A percentile compares a stretch with the other conserved stretches of the same genome.
Conservation (phyloP, 2,797 vertebrate genomes). For the Hydrolagus colliei region DNA sequence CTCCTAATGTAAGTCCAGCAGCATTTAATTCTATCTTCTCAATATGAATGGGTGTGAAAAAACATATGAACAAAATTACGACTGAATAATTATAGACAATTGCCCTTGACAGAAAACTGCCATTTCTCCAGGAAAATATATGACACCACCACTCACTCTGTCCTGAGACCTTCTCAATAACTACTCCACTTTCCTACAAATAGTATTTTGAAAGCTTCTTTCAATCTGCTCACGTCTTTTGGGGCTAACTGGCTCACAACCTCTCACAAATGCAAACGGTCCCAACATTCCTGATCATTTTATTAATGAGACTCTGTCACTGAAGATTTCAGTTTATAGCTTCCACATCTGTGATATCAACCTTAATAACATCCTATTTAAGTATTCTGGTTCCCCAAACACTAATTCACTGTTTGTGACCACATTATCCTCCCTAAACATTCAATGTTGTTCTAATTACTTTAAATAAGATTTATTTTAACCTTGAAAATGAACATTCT, state of each 20-base stretch:
- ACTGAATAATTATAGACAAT: too few species aligned
- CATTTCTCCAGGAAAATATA: too few species aligned
- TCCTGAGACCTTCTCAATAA: too few species aligned
- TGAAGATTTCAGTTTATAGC: constrained; percentile 1
- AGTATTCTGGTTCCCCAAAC: background rate
- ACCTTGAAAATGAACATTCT: background rate
- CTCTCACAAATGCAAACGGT: background rate
- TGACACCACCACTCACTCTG: too few species aligned
- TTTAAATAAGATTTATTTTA: background rate
- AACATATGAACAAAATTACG: too few species aligned
- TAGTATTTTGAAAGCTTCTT: background rate
- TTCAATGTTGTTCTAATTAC: background rate
- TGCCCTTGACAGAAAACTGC: too few species aligned
- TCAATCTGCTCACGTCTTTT: constrained; percentile 10
- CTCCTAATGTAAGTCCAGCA: background rate
- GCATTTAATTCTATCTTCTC: background rate
- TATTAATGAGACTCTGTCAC: constrained; percentile 19
- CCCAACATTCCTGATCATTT: constrained; percentile 13
- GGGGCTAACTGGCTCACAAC: constrained; percentile 11
- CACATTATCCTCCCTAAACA: constrained; percentile 11
- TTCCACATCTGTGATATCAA: constrained; percentile 15
- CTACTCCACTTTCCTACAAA: too few species aligned
- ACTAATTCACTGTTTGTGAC: constrained; percentile 3
- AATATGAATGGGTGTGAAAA: background rate
- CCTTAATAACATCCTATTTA: constrained; percentile 21